phyloP scores from a whole-genome alignment of 1,140 invertebrate genomes.

The Acromyrmex charruanus region DNA sequence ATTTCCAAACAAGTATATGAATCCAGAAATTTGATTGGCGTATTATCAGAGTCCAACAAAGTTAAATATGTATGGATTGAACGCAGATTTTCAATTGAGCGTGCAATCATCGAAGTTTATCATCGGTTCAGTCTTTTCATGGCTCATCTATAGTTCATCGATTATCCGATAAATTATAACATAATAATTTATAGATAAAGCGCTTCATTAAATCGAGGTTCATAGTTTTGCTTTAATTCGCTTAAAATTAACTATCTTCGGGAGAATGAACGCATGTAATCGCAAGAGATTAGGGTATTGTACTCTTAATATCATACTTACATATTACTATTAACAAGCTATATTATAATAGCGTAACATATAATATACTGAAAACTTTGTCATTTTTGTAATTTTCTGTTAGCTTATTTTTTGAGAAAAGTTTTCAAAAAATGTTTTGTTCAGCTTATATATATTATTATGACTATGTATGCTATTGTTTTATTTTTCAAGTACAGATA shows the following conservation, averaged over 20 bases:
- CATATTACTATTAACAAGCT: neutral
- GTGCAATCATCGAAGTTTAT: neutral
- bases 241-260: conserved; percentile 10
- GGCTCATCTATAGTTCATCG: conserved; percentile 1
- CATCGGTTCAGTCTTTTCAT: neutral
- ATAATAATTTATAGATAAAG: conserved; percentile 34
- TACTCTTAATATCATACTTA: neutral
- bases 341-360: neutral
- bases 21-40: neutral
- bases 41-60: conserved; percentile 19
- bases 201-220: neutral
- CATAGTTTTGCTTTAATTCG: conserved; percentile 2
- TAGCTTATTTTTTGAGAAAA: neutral
- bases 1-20: neutral
- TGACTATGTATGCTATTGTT: neutral
- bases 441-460: neutral
- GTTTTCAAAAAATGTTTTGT: neutral
- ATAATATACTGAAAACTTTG: neutral
- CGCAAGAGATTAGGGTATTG: neutral
- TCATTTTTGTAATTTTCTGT: neutral
- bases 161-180: conserved; percentile 35
- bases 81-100: conserved; percentile 28
- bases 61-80: neutral
- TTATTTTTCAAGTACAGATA: neutral
- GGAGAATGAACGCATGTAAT: neutral